These are phyloP conservation scores for Schlechtendalia chinensis DNA, from an alignment of 1,140 invertebrate genomes.

Conservation along the genomic window DNA sequence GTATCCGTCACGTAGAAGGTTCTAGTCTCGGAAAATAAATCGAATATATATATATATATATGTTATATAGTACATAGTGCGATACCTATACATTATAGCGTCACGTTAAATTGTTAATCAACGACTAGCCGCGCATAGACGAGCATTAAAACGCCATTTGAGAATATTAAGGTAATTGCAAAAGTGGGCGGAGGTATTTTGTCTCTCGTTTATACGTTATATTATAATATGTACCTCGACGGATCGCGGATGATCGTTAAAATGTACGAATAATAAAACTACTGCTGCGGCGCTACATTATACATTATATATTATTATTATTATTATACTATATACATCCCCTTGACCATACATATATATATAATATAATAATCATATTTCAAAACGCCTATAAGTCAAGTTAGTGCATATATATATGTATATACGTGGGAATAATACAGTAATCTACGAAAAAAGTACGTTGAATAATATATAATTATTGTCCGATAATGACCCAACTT, in stretches of 20 bases:
- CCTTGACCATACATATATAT: no score
- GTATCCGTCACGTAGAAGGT: no score
- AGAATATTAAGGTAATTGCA: constrained; percentile 31
- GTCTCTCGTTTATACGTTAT: constrained; percentile 11
- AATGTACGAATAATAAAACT: constrained; percentile 12
- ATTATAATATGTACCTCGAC: no score
- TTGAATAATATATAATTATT: no score
- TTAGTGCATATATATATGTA: no score
- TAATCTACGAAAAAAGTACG: background rate
- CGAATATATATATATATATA: no score
- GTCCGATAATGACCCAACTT: background rate
- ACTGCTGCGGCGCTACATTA: background rate
- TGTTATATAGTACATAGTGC: no score
- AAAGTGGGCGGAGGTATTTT: constrained; percentile 16
- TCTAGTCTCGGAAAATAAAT: no score
- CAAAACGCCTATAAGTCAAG: background rate
- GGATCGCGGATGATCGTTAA: constrained; percentile 1
- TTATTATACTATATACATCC: background rate
- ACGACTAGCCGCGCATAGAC: no score
- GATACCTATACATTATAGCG: no score
- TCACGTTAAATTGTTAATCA: constrained; percentile 26
- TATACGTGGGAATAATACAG: background rate
- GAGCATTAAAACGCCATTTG: constrained; percentile 23
- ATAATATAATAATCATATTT: constrained; percentile 1
- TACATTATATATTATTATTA: background rate